Base-by-base conservation (phyloP, 1,140 invertebrate genomes). In the Chelonus insularis region DNA sequence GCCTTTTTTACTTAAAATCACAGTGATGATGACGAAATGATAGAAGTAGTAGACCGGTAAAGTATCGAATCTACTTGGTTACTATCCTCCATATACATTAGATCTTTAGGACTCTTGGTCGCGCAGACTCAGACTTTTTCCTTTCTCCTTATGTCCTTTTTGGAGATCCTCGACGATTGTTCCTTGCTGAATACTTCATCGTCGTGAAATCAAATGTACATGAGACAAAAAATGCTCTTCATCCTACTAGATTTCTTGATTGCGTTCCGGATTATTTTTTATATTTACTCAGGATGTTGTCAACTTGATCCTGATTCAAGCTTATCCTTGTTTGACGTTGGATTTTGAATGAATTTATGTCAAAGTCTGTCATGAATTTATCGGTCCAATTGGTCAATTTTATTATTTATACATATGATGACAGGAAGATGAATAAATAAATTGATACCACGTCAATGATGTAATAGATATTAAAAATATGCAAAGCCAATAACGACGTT, bases 401-500 rank as follows among this genome's bases (percentile, higher is more conserved):
- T n/a, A n/a, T n/a, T n/a, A n/a, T n/a, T n/a, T n/a, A n/a, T n/a
- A n/a, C n/a, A n/a, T n/a, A n/a, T n/a, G n/a, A 29, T 29, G 3
- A 14, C 12, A 14, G 16, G 3, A 34, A 12, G 34, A 29, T 25
- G 21, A 48, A 21, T 59, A 23, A 43, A 61, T 25, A 47, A 47
- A 55, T 54, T 52, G 20, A 57, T 52, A 58, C 59, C 45, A 55
- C 43, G 37, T 62, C 29, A 45, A 52, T 63, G 52, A 32, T 58
- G 41, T 18, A 25, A 34, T 11, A 34, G 8, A 21, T 54, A n/a
- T 32, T 36, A 32, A 51, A 57, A 66, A 59, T 45, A 57, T 20
- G 43, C 56, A 74, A 68, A 60, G 59, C 68, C 68, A 66, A 72
- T 69, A 64, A 71, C 72, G 76, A 77, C 69, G 76, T 75, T 79